phyloP scores from a whole-genome alignment of 1,140 invertebrate species.

The Cyclargus thomasi region DNA sequence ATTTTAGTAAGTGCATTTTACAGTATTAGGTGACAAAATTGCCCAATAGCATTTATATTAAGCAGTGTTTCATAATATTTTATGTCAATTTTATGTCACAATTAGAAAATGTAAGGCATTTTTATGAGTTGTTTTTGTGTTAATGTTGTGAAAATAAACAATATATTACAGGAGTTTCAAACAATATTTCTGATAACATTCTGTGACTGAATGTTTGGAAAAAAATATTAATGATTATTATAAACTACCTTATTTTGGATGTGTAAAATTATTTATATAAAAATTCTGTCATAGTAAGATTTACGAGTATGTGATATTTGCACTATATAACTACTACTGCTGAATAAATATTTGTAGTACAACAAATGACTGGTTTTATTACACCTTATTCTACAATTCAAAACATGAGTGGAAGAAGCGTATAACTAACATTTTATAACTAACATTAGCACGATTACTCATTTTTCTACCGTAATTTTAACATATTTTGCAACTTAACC shows the following conservation, averaged over 20 bases:
- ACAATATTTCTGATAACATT: not conserved
- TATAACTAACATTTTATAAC: too few relatives aligned
- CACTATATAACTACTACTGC: slow-evolving; percentile 49
- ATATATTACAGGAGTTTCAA: not conserved
- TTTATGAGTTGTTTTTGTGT: not conserved
- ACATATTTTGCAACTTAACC: too few relatives aligned
- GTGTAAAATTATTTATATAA: slow-evolving; percentile 34
- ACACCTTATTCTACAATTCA: too few relatives aligned
- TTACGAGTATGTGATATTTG: slow-evolving; percentile 69
- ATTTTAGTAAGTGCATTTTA: too few relatives aligned
- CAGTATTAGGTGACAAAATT: too few relatives aligned
- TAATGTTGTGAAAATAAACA: not conserved
- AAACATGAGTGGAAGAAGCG: too few relatives aligned
- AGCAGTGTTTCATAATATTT: not conserved
- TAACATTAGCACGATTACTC: too few relatives aligned
- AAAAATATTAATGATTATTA: not conserved
- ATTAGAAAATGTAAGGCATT: not conserved
- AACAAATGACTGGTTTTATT: slow-evolving; percentile 25
- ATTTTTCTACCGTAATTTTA: too few relatives aligned
- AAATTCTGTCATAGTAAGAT: slow-evolving; percentile 49
- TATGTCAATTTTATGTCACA: too few relatives aligned
- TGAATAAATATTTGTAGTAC: slow-evolving; percentile 60
- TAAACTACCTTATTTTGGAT: slow-evolving; percentile 1
- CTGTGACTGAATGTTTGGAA: not conserved
- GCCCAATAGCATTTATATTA: too few relatives aligned